Evolutionary conservation across 1,140 invertebrate species (phyloP), one percentile per base, ranked within the genome.

Genomic region (Apolygus lucorum): DNA sequence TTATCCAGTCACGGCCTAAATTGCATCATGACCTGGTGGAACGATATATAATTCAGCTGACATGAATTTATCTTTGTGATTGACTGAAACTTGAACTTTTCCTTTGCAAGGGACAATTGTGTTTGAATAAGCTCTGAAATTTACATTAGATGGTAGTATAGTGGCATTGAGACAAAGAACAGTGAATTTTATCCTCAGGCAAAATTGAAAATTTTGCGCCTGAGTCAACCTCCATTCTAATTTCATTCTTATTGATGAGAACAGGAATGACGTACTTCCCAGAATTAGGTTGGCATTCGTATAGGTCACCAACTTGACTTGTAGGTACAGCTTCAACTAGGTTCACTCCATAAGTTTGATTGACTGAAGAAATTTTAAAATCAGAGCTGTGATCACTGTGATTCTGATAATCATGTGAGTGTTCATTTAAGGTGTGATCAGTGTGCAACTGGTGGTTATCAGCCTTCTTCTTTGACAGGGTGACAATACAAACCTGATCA

Each of bases 1-100:
- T 59, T 59, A 59, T 59, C 54, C 54, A 59, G 54, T 59, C 54
- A 59, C 54, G 22, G 54, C 54, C 54, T 59, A 59, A 59, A 59
- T 59, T 21, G 54, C 11, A 59, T 59, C 54, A 59, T 59, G 54
- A 59, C 54, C 54, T 59, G 54, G 54, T 59, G 22, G 54, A 59
- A 59, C 54, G 22, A 59, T 59, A 59, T 59, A 59, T 21, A 59
- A 59, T 59, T 59, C 22, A 59, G 13, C 54, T 59, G 54, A 59
- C 22, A 59, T 59, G 54, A 11, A 59, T 59, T 59, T 59, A 14
- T 59, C 22, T 59, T 59, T 59, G 54, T 59, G 22, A 59, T 59
- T 59, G 11, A 59, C 54, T 59, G 54, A 11, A 59, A 59, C 54
- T 59, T 24, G 11, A 59, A 59, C 54, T 59, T 59, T 59, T 24